Conservation (phyloP, 64 coral and sea anemone genomes). For the Dendrophyllia cribrosa region DNA sequence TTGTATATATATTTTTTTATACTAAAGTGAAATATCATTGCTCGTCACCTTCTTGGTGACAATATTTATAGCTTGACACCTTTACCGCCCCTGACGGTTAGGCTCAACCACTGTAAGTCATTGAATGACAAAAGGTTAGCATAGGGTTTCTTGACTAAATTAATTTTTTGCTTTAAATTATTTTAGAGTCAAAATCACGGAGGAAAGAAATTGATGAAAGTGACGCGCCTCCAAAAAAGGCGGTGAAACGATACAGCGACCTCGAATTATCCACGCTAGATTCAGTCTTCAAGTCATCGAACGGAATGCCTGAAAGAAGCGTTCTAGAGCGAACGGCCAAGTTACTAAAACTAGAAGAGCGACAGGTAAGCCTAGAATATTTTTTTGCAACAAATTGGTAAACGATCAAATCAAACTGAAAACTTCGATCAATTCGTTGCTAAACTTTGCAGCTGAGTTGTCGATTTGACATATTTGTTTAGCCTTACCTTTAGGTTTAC, state of each 20-base stretch:
- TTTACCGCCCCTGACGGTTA: too few species aligned
- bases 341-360: neutral
- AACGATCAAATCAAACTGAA: neutral
- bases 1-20: neutral
- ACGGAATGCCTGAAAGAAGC: neutral
- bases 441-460: too few species aligned
- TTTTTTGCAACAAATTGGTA: neutral
- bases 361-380: neutral
- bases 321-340: neutral
- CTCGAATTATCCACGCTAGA: neutral
- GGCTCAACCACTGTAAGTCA: too few species aligned
- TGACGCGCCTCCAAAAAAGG: neutral
- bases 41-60: neutral
- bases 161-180: too few species aligned
- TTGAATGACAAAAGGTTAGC: too few species aligned
- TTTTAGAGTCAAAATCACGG: neutral
- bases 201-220: neutral
- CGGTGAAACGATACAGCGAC: neutral
- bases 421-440: too few species aligned
- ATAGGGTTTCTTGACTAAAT: too few species aligned
- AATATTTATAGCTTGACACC: neutral
- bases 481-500: neutral
- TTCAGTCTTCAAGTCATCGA: neutral
- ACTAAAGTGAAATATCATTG: neutral
- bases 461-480: neutral